Evolutionary conservation across 1,140 invertebrate species (phyloP).

Genomic region (Muscidifurax raptorellus): DNA sequence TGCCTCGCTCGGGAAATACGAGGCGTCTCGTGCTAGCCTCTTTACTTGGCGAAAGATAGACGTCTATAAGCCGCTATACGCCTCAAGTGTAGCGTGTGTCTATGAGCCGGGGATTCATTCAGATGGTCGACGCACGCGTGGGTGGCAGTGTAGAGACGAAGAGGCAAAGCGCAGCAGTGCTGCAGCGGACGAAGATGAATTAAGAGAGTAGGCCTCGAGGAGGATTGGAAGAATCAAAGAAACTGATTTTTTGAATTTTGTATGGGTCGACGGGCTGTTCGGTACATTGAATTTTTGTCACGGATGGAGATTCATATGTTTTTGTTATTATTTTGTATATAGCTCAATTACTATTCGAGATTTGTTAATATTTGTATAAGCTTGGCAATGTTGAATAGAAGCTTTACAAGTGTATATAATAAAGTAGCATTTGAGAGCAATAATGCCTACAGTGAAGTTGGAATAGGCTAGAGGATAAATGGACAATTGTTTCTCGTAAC

Average conservation of each 20-base stretch:
- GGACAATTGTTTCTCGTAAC: too few species aligned
- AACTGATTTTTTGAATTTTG: not conserved
- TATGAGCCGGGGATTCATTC: not conserved
- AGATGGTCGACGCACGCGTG: constrained; percentile 10
- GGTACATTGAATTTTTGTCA: too few species aligned
- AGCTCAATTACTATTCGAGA: not conserved
- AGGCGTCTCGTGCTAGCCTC: constrained; percentile 24
- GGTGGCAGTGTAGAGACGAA: not conserved
- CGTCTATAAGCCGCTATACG: not conserved
- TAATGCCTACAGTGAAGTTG: too few species aligned
- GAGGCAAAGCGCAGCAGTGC: too few species aligned
- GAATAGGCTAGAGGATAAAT: too few species aligned
- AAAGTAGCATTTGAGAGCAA: too few species aligned
- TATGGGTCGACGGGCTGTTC: too few species aligned
- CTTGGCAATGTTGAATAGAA: not conserved
- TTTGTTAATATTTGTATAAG: too few species aligned
- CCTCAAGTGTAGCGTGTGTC: not conserved
- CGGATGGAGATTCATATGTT: not conserved
- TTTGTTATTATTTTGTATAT: not conserved
- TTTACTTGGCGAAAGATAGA: not conserved
- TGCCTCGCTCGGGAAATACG: constrained; percentile 46
- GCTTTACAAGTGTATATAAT: too few species aligned
- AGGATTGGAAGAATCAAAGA: not conserved
- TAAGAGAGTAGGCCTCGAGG: not conserved
- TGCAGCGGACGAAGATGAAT: constrained; percentile 17